These are phyloP conservation scores for Chloroceryle amazona DNA, from an alignment of 2,797 vertebrate genomes.

Conservation along the genomic window DNA sequence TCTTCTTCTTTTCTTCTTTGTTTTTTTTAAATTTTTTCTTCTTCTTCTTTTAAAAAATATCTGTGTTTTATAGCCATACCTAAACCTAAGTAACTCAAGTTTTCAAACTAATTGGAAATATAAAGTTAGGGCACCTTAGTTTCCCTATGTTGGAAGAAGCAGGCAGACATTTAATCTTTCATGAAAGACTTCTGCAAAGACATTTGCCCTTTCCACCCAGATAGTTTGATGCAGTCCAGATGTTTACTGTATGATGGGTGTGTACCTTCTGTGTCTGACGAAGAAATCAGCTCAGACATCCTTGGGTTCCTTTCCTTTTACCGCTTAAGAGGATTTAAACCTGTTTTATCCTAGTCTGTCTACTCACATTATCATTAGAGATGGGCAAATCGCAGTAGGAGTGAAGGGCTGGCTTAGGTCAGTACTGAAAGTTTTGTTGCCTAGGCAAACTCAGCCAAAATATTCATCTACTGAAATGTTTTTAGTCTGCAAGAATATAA, in stretches of 20 bases:
- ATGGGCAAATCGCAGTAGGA: neutral
- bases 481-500: neutral
- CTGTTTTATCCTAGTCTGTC: neutral
- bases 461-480: neutral
- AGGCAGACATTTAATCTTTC: constrained; percentile 14
- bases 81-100: neutral
- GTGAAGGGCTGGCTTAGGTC: neutral
- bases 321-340: constrained; percentile 22
- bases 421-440: neutral
- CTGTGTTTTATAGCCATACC: neutral
- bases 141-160: neutral
- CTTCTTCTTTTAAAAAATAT: neutral
- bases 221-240: constrained; percentile 58
- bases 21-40: neutral
- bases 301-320: neutral
- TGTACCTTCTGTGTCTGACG: constrained; percentile 9
- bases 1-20: neutral
- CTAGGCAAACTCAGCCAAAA: neutral
- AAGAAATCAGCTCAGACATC: constrained; percentile 34
- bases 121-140: neutral
- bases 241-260: constrained; percentile 38
- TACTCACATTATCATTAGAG: neutral
- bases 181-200: constrained; percentile 12
- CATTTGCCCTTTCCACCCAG: neutral
- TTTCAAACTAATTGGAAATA: neutral